Base-by-base conservation (phyloP, 1,140 invertebrate species). In the Lasaia peninsularis region DNA sequence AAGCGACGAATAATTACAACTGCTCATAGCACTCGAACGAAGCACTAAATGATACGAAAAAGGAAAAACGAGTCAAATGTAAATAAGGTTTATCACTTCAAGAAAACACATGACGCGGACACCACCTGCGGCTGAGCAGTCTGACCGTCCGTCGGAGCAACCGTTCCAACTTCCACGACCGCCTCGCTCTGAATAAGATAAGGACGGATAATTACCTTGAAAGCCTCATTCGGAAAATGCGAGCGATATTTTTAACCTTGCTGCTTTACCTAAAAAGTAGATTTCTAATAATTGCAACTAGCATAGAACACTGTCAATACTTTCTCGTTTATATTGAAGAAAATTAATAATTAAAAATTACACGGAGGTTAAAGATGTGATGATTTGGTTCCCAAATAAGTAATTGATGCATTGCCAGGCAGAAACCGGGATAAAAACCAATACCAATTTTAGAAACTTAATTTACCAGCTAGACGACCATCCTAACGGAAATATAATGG, bases 81-180 rank as follows among this genome's bases (percentile, higher is more conserved):
- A 44, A 61, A 40, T 57, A 56, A 31, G 35, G 48, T 65, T 64
- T 64, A 60, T 68, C 60, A 65, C 62, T 57, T 28, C 52, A 32
- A 60, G 58, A 51, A 65, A 67, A 67, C 51, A 40, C 53, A 58
- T 57, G 57, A 60, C 50, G 58, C 53, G 49, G 28, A n/a, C n/a
- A n/a, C n/a, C 31, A 57, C 14, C 33, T 18, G 32, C 58, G 50
- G 32, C 20, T 9, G 57, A 60, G 67, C 64, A 60, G 37, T 18
- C 34, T 35, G 37, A n/a, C 31, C n/a, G n/a, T n/a, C n/a, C n/a
- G n/a, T n/a, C n/a, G n/a, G n/a, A n/a, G 50, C 52, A 62, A 53
- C 52, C 31, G 58, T 58, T 58, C 35, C 52, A 50, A 56, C 57
- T 51, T 20, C 31, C 44, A 56, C 51, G 52, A 59, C 49, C 56